phyloP scores from a whole-genome alignment of 1,140 invertebrate species.

The Trichoplusia ni region DNA sequence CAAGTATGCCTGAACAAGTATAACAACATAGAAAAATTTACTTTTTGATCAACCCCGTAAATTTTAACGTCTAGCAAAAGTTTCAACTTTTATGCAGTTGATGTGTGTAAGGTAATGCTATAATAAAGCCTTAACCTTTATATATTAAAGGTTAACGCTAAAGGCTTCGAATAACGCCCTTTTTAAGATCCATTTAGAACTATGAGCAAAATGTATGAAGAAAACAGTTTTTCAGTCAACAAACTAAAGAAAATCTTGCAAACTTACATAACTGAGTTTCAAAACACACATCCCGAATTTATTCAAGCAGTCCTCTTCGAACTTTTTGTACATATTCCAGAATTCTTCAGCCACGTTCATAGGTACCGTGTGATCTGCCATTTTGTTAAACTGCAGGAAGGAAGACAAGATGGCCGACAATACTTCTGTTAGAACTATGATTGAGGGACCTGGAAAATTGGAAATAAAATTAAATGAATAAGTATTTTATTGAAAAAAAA shows the following conservation, averaged over 20 bases:
- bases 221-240: neutral
- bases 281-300: conserved; percentile 65
- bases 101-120: no score
- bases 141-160: no score
- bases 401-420: conserved; percentile 65
- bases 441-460: conserved; percentile 63
- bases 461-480: neutral
- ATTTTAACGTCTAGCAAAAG: no score
- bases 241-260: neutral
- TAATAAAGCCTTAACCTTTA: no score
- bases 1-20: no score
- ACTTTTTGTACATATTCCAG: conserved; percentile 55
- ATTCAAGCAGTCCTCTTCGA: conserved; percentile 61
- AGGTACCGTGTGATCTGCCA: conserved; percentile 74
- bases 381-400: conserved; percentile 61
- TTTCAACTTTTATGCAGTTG: no score
- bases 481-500: no score
- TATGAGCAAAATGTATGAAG: neutral
- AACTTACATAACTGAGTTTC: conserved; percentile 68
- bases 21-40: no score
- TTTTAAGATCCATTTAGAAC: no score
- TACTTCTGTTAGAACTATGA: conserved; percentile 63
- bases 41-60: no score
- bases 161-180: no score
- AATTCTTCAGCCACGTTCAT: conserved; percentile 63